A percentile compares a stretch with the other conserved stretches of the same genome.
These are phyloP conservation scores for Poeciliopsis retropinna DNA, from an alignment of 2,113 vertebrate species.

Conservation along the genomic window DNA sequence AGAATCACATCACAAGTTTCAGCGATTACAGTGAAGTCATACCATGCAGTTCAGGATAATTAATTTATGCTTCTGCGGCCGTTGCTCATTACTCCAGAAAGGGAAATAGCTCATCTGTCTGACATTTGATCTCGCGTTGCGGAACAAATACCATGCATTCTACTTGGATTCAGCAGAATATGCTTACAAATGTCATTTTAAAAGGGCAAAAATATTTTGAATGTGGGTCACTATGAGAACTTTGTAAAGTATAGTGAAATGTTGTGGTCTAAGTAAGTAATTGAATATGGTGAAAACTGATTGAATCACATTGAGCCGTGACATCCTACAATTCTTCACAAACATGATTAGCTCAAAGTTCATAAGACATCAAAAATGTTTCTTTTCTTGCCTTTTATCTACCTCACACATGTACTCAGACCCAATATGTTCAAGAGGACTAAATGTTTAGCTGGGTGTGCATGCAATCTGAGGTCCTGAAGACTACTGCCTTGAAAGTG, in stretches of 20 bases:
- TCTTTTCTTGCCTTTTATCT: conserved; percentile 63
- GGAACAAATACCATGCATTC: conserved; percentile 14
- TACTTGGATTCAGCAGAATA: conserved; percentile 29
- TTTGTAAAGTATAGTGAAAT: conserved; percentile 28
- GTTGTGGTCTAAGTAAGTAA: conserved; percentile 37
- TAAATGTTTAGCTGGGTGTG: conserved; percentile 47
- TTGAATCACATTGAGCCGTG: conserved; percentile 67
- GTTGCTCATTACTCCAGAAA: conserved; percentile 45
- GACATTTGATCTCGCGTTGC: conserved; percentile 40
- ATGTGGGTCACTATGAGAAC: conserved; percentile 26
- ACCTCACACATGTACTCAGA: conserved; percentile 48
- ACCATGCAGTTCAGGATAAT: conserved; percentile 62
- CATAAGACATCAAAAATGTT: conserved; percentile 49
- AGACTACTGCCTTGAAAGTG: conserved; percentile 45
- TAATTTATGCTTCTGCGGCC: conserved; percentile 53
- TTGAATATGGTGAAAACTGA: conserved; percentile 42
- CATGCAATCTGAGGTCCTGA: conserved; percentile 57
- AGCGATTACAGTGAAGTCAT: conserved; percentile 57
- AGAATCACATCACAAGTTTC: conserved; percentile 56
- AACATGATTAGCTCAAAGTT: conserved; percentile 41
- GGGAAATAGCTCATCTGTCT: conserved; percentile 40
- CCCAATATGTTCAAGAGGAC: conserved; percentile 49
- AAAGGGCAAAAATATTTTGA: conserved; percentile 14
- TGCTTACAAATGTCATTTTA: conserved; percentile 26
- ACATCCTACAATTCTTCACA: conserved; percentile 53